Conservation (phyloP, 2,797 vertebrate genomes). For the Hybognathus amarus region DNA sequence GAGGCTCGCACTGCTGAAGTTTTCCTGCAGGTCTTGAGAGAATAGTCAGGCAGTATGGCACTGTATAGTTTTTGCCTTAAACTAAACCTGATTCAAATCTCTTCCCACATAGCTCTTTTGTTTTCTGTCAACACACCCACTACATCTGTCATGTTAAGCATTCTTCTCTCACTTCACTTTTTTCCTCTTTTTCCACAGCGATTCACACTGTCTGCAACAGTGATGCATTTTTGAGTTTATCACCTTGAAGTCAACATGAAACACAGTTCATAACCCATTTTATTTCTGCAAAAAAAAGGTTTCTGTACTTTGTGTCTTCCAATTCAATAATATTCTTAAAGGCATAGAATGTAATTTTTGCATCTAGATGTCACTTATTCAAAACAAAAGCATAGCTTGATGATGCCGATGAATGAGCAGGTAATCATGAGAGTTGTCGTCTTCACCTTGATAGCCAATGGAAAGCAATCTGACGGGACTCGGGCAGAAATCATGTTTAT, state of each 20-base stretch:
- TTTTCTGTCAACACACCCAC: constrained; percentile 69
- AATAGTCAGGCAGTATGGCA: constrained; percentile 71
- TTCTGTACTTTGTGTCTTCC: constrained; percentile 1
- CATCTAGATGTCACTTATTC: no score
- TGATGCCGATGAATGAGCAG: no score
- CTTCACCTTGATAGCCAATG: no score
- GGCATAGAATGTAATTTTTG: no score
- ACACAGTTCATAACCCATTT: constrained; percentile 48
- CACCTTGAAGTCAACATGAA: constrained; percentile 19
- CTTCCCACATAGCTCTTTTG: constrained; percentile 64
- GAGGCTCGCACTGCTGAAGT: constrained; percentile 26
- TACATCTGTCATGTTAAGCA: constrained; percentile 67
- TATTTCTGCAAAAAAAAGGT: background rate
- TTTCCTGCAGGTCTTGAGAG: constrained; percentile 49
- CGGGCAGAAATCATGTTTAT: no score
- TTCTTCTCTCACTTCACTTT: constrained; percentile 58
- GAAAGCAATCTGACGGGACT: no score
- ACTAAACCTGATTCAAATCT: constrained; percentile 69
- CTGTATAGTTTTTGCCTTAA: constrained; percentile 59
- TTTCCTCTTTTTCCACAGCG: constrained; percentile 58
- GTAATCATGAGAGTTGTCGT: no score
- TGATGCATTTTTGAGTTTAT: constrained; percentile 46
- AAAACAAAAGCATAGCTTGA: no score
- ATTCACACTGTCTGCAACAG: constrained; percentile 54
- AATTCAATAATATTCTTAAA: background rate